A percentile compares a stretch with the other conserved stretches of the same genome.
phyloP scores from a whole-genome alignment of 2,888 invertebrate species.

The Gisinianus flammeolus region DNA sequence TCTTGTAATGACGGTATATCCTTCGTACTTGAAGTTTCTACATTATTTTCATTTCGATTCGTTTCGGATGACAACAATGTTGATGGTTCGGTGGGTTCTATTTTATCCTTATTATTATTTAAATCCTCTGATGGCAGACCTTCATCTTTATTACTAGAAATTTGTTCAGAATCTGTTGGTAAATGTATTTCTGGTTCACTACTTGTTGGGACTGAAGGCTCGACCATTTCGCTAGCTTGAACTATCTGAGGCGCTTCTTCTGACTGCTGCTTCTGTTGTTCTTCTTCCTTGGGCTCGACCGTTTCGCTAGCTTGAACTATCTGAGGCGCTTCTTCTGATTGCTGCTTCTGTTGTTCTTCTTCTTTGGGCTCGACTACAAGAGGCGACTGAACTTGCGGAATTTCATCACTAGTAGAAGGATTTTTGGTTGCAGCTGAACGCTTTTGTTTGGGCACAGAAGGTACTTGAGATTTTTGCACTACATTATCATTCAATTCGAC shows the following conservation, averaged over 20 bases:
- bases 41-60: no score
- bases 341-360: not conserved
- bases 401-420: no score
- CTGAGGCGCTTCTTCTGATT: not conserved
- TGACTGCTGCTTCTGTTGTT: not conserved
- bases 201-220: not conserved
- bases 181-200: conserved; percentile 2
- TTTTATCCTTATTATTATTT: not conserved
- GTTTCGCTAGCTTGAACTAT: not conserved
- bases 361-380: not conserved
- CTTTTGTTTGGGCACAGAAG: no score
- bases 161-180: not conserved
- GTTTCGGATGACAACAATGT: no score
- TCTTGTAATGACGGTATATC: not conserved
- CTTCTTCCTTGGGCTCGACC: not conserved
- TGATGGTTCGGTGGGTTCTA: not conserved
- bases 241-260: not conserved
- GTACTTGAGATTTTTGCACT: no score
- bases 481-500: no score
- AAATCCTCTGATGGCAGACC: no score
- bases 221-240: not conserved
- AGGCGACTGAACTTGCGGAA: no score
- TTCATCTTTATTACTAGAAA: not conserved
- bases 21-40: no score
- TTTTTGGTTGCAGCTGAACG: no score